These are phyloP conservation scores for Nasonia oneida DNA, from an alignment of 2,888 invertebrate genomes.

Conservation along the genomic window DNA sequence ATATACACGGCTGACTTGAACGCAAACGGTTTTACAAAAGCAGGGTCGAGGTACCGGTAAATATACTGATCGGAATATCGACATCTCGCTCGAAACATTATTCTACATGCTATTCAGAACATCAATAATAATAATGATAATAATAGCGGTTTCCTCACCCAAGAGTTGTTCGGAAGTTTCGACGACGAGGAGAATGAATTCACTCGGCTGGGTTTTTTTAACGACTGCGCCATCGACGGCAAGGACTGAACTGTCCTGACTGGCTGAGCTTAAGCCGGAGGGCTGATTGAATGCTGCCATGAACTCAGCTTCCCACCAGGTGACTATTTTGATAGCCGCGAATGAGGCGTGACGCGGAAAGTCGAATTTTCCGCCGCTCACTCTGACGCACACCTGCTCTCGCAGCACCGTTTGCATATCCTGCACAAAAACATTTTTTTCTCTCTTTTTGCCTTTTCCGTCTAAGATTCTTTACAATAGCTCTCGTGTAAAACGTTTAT, in stretches of 20 bases:
- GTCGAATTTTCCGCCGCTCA: constrained; percentile 90
- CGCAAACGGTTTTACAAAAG: not conserved
- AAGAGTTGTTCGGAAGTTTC: constrained; percentile 87
- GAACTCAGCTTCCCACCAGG: constrained; percentile 94
- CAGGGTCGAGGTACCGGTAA: not conserved
- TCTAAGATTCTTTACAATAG: no score
- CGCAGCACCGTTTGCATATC: constrained; percentile 88
- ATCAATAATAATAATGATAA: not conserved
- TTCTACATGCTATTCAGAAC: not conserved
- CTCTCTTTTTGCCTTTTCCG: not conserved
- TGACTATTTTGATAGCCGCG: constrained; percentile 89
- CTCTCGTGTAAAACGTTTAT: not conserved
- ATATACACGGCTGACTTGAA: not conserved
- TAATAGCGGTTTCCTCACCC: constrained; percentile 77
- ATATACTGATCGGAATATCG: not conserved
- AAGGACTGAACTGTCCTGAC: constrained; percentile 74
- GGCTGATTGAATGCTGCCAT: constrained; percentile 86
- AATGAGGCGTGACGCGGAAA: constrained; percentile 92
- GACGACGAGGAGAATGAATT: constrained; percentile 85
- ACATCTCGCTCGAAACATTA: not conserved
- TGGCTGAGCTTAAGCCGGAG: constrained; percentile 80
- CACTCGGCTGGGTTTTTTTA: constrained; percentile 88
- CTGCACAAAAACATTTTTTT: constrained; percentile 73
- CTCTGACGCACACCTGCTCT: constrained; percentile 88
- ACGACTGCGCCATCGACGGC: constrained; percentile 83